Percentiles rank a stretch among this genome's conserved stretches.
Conservation (phyloP, 1,140 invertebrate species). For the Choristoneura fumiferana region DNA sequence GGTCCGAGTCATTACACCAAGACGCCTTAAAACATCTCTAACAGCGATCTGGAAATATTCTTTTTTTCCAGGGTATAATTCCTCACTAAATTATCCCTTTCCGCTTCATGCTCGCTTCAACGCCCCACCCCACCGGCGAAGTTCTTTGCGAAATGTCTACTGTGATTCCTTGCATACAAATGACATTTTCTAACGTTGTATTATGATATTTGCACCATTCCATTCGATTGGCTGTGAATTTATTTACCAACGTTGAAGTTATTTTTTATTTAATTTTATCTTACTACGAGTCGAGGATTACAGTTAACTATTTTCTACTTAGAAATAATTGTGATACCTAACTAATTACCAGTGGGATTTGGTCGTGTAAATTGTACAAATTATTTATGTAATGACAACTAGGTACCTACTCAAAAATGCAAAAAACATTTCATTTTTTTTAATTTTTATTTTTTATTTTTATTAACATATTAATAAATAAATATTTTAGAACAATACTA, state of each 20-base stretch:
- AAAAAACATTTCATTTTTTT: too few species aligned
- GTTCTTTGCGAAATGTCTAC: conserved; percentile 75
- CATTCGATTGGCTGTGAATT: conserved; percentile 43
- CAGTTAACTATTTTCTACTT: too few species aligned
- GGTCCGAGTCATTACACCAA: conserved; percentile 1
- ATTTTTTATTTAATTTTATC: too few species aligned
- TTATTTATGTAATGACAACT: too few species aligned
- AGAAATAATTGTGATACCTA: too few species aligned
- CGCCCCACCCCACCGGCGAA: conserved; percentile 47
- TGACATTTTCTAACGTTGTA: conserved; percentile 66
- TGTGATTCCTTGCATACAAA: conserved; percentile 79
- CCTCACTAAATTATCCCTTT: conserved; percentile 61
- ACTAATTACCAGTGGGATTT: too few species aligned
- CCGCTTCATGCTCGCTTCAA: conserved; percentile 51
- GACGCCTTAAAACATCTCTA: conserved; percentile 9
- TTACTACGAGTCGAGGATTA: too few species aligned
- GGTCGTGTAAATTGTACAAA: too few species aligned
- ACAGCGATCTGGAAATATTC: conserved; percentile 32
- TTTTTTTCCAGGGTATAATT: conserved; percentile 46
- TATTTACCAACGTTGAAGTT: conserved; percentile 18
- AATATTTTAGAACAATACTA: too few species aligned
- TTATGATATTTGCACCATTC: conserved; percentile 69
- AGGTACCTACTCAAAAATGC: too few species aligned
- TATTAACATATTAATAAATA: too few species aligned
- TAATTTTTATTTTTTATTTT: too few species aligned